phyloP scores from a whole-genome alignment of 2,888 invertebrate species.

The Xylota segnis region DNA sequence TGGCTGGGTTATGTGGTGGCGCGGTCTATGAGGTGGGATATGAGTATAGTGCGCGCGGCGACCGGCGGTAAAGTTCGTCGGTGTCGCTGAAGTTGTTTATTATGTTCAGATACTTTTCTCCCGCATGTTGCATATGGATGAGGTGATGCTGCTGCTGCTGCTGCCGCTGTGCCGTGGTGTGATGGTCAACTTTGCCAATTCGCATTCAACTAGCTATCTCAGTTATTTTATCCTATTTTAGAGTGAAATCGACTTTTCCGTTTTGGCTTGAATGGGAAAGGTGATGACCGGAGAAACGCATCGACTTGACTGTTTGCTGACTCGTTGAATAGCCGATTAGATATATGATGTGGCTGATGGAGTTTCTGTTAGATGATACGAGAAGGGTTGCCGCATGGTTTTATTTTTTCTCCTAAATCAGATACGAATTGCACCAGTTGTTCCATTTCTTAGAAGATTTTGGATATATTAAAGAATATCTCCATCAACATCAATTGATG shows the following conservation, averaged over 20 bases:
- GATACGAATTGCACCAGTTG: too few species aligned
- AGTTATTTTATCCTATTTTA: slow-evolving; percentile 66
- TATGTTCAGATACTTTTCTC: slow-evolving; percentile 69
- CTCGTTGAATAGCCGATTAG: slow-evolving; percentile 65
- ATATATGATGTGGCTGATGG: slow-evolving; percentile 31
- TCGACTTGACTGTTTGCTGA: slow-evolving; percentile 28
- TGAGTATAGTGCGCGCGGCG: slow-evolving; percentile 2
- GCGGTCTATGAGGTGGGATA: slow-evolving; percentile 24
- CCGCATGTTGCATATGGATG: slow-evolving; percentile 76
- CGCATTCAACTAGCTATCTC: slow-evolving; percentile 37
- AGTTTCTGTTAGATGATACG: not conserved
- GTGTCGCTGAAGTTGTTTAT: slow-evolving; percentile 73
- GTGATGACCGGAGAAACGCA: slow-evolving; percentile 72
- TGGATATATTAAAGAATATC: too few species aligned
- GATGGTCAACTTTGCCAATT: slow-evolving; percentile 50
- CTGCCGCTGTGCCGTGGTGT: slow-evolving; percentile 21
- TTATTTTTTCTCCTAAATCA: not conserved
- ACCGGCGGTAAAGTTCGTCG: slow-evolving; percentile 56
- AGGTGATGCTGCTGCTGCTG: slow-evolving; percentile 38
- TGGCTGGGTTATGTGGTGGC: slow-evolving; percentile 27
- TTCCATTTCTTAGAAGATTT: too few species aligned
- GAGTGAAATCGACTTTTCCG: slow-evolving; percentile 73
- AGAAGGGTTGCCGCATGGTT: slow-evolving; percentile 45
- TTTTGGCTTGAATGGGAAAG: slow-evolving; percentile 64
- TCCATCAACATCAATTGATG: too few species aligned